Base-by-base conservation (phyloP, 2,113 vertebrate species). In the Scophthalmus maximus region DNA sequence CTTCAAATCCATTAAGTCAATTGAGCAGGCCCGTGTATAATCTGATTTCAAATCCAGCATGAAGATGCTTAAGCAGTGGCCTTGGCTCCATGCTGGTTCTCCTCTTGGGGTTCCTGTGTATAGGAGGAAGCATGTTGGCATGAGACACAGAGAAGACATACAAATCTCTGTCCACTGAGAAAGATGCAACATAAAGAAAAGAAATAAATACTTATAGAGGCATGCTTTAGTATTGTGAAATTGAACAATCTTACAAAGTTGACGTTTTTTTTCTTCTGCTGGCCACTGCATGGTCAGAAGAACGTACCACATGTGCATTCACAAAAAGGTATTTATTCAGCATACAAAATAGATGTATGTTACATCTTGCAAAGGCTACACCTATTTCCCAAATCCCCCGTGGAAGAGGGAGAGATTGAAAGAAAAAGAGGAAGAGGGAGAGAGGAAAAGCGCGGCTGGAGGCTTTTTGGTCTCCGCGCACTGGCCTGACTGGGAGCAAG, bases 1-100 rank as follows among this genome's bases (percentile, higher is more conserved):
- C 93, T 95, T 96, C 94, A 96, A 96, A 96, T 96, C 96, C 94
- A 97, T 97, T 97, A 96, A 96, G 92, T 95, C 96, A 96, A 96
- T 95, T 95, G 95, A 95, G 93, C 94, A 92, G 91, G 94, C 93
- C 93, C 90, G 82, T 94, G 93, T 93, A 95, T 97, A 97, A 98
- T 97, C 95, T 95, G 94, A 95, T 96, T 97, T 94, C 87, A 95
- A 94, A 95, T 96, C 94, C 96, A 92, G 93, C 95, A 85, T 95
- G 95, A 95, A 96, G 95, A 95, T 93, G 86, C 89, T 95, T 94
- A 94, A 94, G 92, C 89, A 86, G 91, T 89, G 90, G 91, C 93
- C 85, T 57, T 9, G 86, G 83, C 52, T 77, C 58, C 79, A 84
- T 76, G 87, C 87, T 89, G 81, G 25, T 60, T 69, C 62, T 64